Percentiles rank a stretch among this genome's conserved stretches.
These are phyloP conservation scores for Cryptoblepharus egeriae DNA, from an alignment of 2,797 vertebrate genomes.

Conservation along the genomic window DNA sequence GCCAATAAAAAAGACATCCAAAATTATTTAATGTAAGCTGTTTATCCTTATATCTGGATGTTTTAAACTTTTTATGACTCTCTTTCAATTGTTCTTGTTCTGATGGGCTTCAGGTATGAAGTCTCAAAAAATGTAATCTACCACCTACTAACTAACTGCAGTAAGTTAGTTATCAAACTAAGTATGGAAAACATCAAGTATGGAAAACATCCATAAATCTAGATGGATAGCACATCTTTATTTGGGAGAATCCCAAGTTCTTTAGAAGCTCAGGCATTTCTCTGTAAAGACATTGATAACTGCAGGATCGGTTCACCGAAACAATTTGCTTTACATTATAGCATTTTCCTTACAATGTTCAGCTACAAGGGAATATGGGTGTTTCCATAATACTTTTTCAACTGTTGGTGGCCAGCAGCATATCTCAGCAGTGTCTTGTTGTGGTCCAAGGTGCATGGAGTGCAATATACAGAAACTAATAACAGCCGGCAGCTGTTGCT, in stretches of 20 bases:
- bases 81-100: background rate
- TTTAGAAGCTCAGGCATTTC: background rate
- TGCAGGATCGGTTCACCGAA: too few relatives aligned
- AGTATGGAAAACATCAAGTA: too few relatives aligned
- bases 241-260: background rate
- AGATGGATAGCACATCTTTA: too few relatives aligned
- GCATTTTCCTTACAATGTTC: background rate
- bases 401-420: background rate
- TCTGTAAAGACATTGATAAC: background rate
- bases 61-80: background rate
- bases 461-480: background rate
- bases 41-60: background rate
- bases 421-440: background rate
- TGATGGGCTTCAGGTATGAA: background rate
- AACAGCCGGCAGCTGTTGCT: too few relatives aligned
- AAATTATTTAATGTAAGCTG: too few relatives aligned
- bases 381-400: background rate
- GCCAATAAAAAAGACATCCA: too few relatives aligned
- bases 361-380: too few relatives aligned
- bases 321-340: background rate
- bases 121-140: background rate
- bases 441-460: background rate
- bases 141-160: background rate
- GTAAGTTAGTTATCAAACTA: too few relatives aligned
- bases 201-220: too few relatives aligned